Conservation (phyloP, 1,140 invertebrate genomes). For the Drosophila saltans region DNA sequence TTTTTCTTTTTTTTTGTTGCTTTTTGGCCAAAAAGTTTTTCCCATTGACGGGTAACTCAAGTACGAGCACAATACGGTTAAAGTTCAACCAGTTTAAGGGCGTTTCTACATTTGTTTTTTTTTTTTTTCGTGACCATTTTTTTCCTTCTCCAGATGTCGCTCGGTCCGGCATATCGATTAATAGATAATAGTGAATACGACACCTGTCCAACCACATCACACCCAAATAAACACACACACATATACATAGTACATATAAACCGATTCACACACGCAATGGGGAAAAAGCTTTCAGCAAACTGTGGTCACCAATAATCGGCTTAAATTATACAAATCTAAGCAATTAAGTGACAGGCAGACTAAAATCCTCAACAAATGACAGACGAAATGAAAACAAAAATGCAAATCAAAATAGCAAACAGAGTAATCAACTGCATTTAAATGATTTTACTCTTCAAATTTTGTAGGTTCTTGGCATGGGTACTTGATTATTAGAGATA, state of each 20-base stretch:
- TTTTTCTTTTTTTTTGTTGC: constrained; percentile 53
- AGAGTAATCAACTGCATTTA: constrained; percentile 47
- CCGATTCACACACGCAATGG: not conserved
- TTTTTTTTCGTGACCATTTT: not conserved
- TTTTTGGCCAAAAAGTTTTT: constrained; percentile 37
- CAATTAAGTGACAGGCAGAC: constrained; percentile 60
- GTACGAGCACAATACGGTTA: constrained; percentile 55
- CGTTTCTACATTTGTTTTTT: constrained; percentile 16
- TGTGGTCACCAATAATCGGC: constrained; percentile 71
- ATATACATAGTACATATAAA: not conserved
- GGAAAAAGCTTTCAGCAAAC: constrained; percentile 68
- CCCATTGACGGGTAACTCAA: constrained; percentile 52
- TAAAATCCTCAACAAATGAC: constrained; percentile 11
- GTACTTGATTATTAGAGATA: not conserved
- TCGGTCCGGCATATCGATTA: constrained; percentile 48
- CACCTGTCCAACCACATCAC: constrained; percentile 38
- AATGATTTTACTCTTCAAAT: constrained; percentile 12
- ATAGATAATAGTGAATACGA: constrained; percentile 52
- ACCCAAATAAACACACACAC: constrained; percentile 40
- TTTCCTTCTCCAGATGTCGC: not conserved
- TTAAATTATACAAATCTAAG: constrained; percentile 73
- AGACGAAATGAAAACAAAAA: constrained; percentile 33
- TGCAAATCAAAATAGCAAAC: constrained; percentile 48
- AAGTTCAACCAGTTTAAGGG: constrained; percentile 34
- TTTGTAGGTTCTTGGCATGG: constrained; percentile 13